Evolutionary conservation across 2,113 vertebrate species (phyloP), one percentile per base, ranked within the genome.

Genomic region (Cyanoramphus novaezelandiae): DNA sequence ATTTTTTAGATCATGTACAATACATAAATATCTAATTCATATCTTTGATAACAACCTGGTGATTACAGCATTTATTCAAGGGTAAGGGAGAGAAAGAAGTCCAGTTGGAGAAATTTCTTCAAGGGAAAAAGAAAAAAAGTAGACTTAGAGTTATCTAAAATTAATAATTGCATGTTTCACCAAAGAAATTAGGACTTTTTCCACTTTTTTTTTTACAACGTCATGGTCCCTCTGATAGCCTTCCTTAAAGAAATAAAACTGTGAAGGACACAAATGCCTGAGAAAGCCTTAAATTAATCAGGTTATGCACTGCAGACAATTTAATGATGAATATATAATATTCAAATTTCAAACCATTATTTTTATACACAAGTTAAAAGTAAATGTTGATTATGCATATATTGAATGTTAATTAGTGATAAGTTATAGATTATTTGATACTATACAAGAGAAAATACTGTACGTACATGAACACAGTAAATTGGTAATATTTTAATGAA

Each of bases 21-120:
- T 69, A 27, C 10, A 17, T 43, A 13, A 78, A 43, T 27, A 70
- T 52, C 15, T 50, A 65, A 50, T 77, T 60, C 44, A 47, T 6
- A 4, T 43, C 11, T 74, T 74, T 62, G 29, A n/a, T 33, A 84
- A 43, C 25, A 70, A 28, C 25, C 69, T 16, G 43, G 3, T 2
- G 4, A 49, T 78, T 19, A 43, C 29, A 63, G 18, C 10, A 75
- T 74, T 57, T 69, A 65, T n/a, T 85, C 29, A 82, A 43, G 13
- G 4, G 2, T 84, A 50, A 33, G 4, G 6, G 12, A 78, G 11
- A 68, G 25, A 77, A 82, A 84, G 44, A 0, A 0, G 1, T 37
- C 39, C 9, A 3, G 7, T 12, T 82, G 4, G 3, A 70, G 77
- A 55, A 5, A 2, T 49, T 65, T 59, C 5, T 60, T 64, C 37